phyloP scores from a whole-genome alignment of 2,113 vertebrate genomes.

The Engraulis encrasicolus region DNA sequence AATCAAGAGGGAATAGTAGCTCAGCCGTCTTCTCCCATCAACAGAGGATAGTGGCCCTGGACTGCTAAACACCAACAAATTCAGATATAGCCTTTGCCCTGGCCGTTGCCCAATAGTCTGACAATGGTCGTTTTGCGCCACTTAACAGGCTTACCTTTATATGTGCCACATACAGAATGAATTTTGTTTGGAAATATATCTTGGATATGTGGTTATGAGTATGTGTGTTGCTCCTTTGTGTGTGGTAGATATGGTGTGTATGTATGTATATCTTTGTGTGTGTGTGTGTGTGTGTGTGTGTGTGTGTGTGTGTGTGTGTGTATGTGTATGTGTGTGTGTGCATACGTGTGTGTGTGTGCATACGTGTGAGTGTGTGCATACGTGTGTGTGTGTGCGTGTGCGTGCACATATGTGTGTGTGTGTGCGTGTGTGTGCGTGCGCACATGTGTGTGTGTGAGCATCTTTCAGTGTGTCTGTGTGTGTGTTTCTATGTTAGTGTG shows the following conservation, averaged over 20 bases:
- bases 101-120: no score
- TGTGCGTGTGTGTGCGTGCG: background rate
- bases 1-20: no score
- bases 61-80: no score
- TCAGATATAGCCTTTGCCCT: no score
- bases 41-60: no score
- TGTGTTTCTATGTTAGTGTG: background rate
- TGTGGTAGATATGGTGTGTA: background rate
- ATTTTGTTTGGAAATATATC: no score
- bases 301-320: background rate
- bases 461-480: constrained; percentile 10
- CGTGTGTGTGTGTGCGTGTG: background rate
- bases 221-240: background rate
- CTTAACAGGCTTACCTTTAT: no score
- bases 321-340: background rate
- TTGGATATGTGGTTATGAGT: no score
- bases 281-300: background rate
- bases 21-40: no score
- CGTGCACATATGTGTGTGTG: background rate
- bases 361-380: background rate
- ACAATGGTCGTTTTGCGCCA: no score
- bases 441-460: background rate
- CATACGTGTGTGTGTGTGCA: background rate
- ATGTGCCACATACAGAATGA: no score
- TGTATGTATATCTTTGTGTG: background rate